phyloP scores from a whole-genome alignment of 2,888 invertebrate genomes.

The Lasioglossum villosulum region DNA sequence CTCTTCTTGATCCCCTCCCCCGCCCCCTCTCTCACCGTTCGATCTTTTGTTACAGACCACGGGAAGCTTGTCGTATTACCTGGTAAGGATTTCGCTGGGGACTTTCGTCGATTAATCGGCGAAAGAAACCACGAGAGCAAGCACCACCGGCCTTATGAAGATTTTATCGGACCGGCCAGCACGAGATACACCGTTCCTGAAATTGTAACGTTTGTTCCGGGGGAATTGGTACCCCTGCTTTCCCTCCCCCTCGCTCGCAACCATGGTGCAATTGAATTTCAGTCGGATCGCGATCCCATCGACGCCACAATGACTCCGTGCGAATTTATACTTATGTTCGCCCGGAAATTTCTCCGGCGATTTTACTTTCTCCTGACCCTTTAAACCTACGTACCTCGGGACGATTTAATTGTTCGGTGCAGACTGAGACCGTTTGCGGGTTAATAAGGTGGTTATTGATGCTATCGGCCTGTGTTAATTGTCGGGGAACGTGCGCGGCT shows the following conservation, averaged over 20 bases:
- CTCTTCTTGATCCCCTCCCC: neutral
- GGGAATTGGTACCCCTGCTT: neutral
- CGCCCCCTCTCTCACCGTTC: neutral
- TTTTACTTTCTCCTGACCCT: neutral
- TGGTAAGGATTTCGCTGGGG: slow-evolving; percentile 51
- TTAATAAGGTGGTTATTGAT: neutral
- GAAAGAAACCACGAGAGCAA: slow-evolving; percentile 26
- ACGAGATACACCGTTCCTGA: slow-evolving; percentile 11
- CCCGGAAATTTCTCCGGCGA: neutral
- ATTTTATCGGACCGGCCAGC: slow-evolving; percentile 25
- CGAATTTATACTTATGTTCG: neutral
- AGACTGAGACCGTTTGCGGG: neutral
- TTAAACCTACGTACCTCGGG: neutral
- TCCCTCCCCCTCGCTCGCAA: neutral
- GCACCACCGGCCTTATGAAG: slow-evolving; percentile 38
- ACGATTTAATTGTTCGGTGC: neutral
- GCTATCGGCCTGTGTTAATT: neutral
- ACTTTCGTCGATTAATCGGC: slow-evolving; percentile 59
- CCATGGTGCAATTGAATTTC: slow-evolving; percentile 2
- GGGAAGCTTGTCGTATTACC: slow-evolving; percentile 8
- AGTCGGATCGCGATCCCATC: neutral
- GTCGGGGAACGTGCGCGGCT: neutral
- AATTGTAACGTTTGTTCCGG: slow-evolving; percentile 10
- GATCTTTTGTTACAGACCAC: slow-evolving; percentile 32
- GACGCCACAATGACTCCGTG: neutral